Evolutionary conservation across 2,113 vertebrate species (phyloP), one percentile per base, ranked within the genome.

Genomic region (Notarius quadriscutis): DNA sequence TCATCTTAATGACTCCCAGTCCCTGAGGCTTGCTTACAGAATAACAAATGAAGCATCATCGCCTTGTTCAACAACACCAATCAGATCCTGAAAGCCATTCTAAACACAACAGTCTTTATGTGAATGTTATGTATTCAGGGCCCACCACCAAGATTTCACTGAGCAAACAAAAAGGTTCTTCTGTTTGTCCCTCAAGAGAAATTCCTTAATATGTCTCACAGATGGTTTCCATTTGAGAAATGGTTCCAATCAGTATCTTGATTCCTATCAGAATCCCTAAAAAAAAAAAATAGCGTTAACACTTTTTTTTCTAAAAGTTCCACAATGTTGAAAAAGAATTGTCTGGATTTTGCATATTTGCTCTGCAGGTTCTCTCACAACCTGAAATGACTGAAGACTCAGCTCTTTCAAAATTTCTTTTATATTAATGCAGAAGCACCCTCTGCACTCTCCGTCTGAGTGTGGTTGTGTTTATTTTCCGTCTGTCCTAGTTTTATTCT

Each of bases 371-470:
- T 78, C 75, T 27, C 50, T 53, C 50, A n/a, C 75, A 53, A 55
- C 25, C 50, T 78, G 14, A 78, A 78, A 78, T 80, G 77, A 80
- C 53, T 57, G 77, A 57, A 80, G 53, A 30, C 77, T 80, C 53
- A 57, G 77, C 51, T 57, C 53, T 80, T 80, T 80, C 30, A 80
- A 80, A 80, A 80, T 80, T 30, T 14, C 53, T 58, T 80, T 30
- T 57, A 57, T 80, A 80, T 80, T 58, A 53, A 80, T 57, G 51
- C 14, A 58, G n/a, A 80, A 57, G 53, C 17, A 57, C 25, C 51
- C 15, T 80, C 75, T 53, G 50, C 12, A 78, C 6, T 17, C 74
- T 77, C 72, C 11, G 7, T 51, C 77, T 1, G 25, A 79, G 77
- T 57, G 51, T 57, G 53, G 7, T 17, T 55, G n/a, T 30, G n/a